Base-by-base conservation (phyloP, 2,797 vertebrate genomes). In the Hozukius guyotensis region DNA sequence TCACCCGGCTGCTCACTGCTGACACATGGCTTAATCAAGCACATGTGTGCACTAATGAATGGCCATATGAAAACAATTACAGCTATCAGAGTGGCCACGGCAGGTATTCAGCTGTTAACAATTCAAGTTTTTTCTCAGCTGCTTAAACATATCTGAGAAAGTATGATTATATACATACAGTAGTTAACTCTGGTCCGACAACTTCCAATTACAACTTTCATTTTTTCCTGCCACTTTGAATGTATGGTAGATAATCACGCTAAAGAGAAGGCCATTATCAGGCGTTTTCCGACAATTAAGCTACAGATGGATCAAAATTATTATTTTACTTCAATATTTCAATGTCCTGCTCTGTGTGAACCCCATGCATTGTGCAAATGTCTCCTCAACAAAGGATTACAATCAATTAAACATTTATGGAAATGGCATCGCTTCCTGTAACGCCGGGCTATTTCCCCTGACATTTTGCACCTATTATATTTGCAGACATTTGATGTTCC, bases 391-490 rank as follows among this genome's bases (percentile, higher is more conserved):
- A 95, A 96, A 96, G 96, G 97, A 97, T 97, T 97, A 97, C 96
- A 96, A 97, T 98, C 98, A 97, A 98, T 97, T 97, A 98, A 97
- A 96, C 96, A 97, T 96, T 97, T 96, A 97, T 97, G 88, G 96
- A 97, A 97, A 98, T 97, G 96, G 96, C 97, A 97, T 97, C 94
- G 95, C 97, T 96, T 97, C 97, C 89, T 96, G 96, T 95, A 96
- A 97, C 95, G 95, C 96, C 88, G 91, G 96, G 87, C 97, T 96
- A 97, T 97, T 98, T 97, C 97, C 97, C 94, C 95, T 98, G 97
- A 97, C 97, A 98, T 99, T 98, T 98, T 96, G 96, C 96, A 97
- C 96, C 96, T 96, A 97, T 97, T 97, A 97, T 96, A 96, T 95
- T 97, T 96, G 95, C 95, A 96, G 96, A 96, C 96, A 96, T 96